Evolutionary conservation across 2,797 vertebrate species (phyloP), one percentile per base, ranked within the genome.

Genomic region (Pogonophryne albipinna): DNA sequence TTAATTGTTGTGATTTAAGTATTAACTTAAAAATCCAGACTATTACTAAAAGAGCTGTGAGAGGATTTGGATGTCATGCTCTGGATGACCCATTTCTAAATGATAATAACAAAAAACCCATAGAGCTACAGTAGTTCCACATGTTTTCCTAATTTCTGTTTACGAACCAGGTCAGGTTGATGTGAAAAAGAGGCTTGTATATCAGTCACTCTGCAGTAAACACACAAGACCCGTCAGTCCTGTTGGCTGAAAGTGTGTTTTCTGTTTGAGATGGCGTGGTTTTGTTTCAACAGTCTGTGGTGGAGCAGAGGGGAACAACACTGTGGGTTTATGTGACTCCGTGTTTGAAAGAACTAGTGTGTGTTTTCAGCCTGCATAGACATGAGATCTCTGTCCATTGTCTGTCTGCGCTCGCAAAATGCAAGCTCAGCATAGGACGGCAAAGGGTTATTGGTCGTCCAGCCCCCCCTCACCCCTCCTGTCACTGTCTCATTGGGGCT

Each of bases 321-420:
- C 56, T 82, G 86, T 71, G 81, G 80, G 76, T 61, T 59, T n/a
- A 23, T 45, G 31, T 69, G 63, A 50, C 56, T 31, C 61, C 73
- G 76, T 65, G 66, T 31, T 31, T 51, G 57, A 55, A 66, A 42
- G 20, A 47, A 66, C 4, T 15, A 3, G 47, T 44, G 56, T 12
- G 74, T 61, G 68, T 79, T 84, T 92, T 93, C 81, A 91, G 74
- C 73, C 78, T 67, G 71, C 71, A 71, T 83, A 90, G 88, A 93
- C 92, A 89, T 80, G 80, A 92, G 85, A 89, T 91, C 90, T 93
- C 79, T 77, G 75, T 52, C 88, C 78, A 92, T 94, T 95, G 94
- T 95, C 74, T 88, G 74, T 53, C 71, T 60, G 78, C 16, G 34
- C 76, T 81, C 8, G n/a, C 81, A 88, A 92, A 94, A 80, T 88